A percentile compares a stretch with the other conserved stretches of the same genome.
phyloP scores from a whole-genome alignment of 2,888 invertebrate species.

The Plagodis dolabraria region DNA sequence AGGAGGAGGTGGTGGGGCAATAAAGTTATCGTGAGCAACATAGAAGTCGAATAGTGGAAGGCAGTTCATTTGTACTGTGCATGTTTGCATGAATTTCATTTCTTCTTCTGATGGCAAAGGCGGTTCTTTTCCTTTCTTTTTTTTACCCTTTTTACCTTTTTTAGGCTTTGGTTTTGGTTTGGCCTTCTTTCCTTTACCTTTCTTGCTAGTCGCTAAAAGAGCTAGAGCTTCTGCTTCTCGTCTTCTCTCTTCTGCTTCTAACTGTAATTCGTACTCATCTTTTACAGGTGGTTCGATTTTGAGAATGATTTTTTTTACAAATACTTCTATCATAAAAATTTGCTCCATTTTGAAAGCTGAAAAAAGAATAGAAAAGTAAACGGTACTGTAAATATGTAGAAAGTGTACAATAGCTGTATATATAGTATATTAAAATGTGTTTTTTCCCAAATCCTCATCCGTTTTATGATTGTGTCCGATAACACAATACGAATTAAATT shows the following conservation, averaged over 20 bases:
- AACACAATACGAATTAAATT: no score
- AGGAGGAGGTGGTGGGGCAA: constrained; percentile 71
- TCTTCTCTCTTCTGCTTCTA: constrained; percentile 66
- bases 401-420: no score
- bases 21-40: constrained; percentile 78
- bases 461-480: no score
- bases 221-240: constrained; percentile 67
- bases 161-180: constrained; percentile 55
- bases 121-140: constrained; percentile 71
- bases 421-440: no score
- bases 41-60: constrained; percentile 75
- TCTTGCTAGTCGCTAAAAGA: constrained; percentile 58
- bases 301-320: constrained; percentile 71
- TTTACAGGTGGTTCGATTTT: constrained; percentile 75
- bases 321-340: constrained; percentile 79
- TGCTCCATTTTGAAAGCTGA: constrained; percentile 64
- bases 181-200: constrained; percentile 61
- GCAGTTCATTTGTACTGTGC: constrained; percentile 75
- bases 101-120: constrained; percentile 76
- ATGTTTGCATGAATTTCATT: constrained; percentile 77
- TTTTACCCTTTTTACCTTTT: constrained; percentile 60
- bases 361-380: constrained; percentile 1
- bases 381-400: no score
- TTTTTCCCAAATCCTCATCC: no score
- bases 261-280: constrained; percentile 72